phyloP scores from a whole-genome alignment of 92 coral and sea anemone genomes.

The Hydrozoanthus gracilis region DNA sequence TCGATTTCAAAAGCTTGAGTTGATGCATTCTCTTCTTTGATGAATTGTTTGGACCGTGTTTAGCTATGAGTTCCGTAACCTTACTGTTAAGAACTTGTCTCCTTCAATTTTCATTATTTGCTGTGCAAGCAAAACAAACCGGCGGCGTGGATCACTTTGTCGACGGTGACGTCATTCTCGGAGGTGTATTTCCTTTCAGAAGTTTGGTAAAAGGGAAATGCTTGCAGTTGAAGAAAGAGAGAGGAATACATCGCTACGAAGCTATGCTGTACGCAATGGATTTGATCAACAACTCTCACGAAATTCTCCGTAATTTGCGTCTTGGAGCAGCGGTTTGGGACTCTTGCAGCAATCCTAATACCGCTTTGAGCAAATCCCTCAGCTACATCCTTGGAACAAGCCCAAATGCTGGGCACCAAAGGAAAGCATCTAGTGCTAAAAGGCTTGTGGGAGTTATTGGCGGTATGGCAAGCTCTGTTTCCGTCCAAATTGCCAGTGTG shows the following conservation, averaged over 20 bases:
- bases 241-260: conserved; percentile 28
- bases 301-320: neutral
- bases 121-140: neutral
- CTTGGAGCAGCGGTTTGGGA: conserved; percentile 28
- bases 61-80: neutral
- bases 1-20: too few relatives aligned
- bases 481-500: conserved; percentile 29
- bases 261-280: conserved; percentile 18
- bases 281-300: conserved; percentile 8
- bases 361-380: conserved; percentile 1
- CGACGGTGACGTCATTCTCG: conserved; percentile 5
- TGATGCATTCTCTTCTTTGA: neutral
- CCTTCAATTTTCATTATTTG: neutral
- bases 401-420: neutral
- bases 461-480: conserved; percentile 18
- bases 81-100: neutral
- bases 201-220: neutral
- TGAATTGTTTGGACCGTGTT: neutral
- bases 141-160: conserved; percentile 2
- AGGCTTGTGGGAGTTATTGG: conserved; percentile 14
- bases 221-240: neutral
- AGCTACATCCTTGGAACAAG: neutral
- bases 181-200: conserved; percentile 2
- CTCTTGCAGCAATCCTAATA: neutral
- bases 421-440: neutral